phyloP scores from a whole-genome alignment of 2,113 vertebrate genomes.

The Cephalopholis sonnerati region DNA sequence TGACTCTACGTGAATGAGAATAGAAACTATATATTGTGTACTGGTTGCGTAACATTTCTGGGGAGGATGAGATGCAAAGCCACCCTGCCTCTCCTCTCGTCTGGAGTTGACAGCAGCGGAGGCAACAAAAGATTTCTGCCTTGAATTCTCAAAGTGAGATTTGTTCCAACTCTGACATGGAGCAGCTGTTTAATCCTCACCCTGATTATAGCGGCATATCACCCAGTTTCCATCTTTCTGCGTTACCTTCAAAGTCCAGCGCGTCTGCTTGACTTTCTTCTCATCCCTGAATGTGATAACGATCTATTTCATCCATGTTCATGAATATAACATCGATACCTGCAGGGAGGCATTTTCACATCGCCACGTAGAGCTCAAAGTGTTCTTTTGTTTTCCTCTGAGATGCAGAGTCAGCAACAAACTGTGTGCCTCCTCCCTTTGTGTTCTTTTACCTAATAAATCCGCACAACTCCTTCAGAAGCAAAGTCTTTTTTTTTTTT shows the following conservation, averaged over 20 bases:
- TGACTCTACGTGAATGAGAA: background rate
- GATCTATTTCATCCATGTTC: constrained; percentile 57
- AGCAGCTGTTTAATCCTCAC: constrained; percentile 52
- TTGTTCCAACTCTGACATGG: constrained; percentile 47
- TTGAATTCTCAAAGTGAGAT: constrained; percentile 50
- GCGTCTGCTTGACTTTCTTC: constrained; percentile 37
- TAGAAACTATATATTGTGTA: constrained; percentile 12
- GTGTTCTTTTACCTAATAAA: constrained; percentile 43
- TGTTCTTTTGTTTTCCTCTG: constrained; percentile 43
- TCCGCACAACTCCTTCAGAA: constrained; percentile 18
- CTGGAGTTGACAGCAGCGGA: constrained; percentile 18
- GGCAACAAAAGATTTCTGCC: constrained; percentile 41
- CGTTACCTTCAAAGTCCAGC: constrained; percentile 58
- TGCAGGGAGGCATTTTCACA: constrained; percentile 45
- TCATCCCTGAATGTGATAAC: constrained; percentile 56
- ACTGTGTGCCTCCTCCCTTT: constrained; percentile 1
- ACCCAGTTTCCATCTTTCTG: constrained; percentile 36
- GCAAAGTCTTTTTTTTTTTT: constrained; percentile 1
- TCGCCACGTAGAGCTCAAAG: constrained; percentile 33
- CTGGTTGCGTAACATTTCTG: constrained; percentile 18
- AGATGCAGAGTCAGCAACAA: constrained; percentile 65
- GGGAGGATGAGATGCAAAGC: constrained; percentile 38
- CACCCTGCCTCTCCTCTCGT: background rate
- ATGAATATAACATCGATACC: constrained; percentile 73
- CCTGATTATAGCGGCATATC: constrained; percentile 60